These are phyloP conservation scores for Stomorhina lunata DNA, from an alignment of 2,888 invertebrate species.

Conservation along the genomic window DNA sequence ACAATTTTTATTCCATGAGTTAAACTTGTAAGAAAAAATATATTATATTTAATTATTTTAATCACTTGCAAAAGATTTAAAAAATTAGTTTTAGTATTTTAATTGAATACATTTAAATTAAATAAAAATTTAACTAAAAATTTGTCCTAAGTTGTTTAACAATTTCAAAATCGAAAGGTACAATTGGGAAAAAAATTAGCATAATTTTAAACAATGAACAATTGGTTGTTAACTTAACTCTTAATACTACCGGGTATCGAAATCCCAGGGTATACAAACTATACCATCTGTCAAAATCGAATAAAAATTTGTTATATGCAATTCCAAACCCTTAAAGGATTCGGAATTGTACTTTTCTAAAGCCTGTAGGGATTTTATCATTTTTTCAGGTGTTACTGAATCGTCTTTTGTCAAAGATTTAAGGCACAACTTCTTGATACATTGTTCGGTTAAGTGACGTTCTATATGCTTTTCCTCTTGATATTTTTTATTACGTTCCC, in stretches of 20 bases:
- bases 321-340: conserved; percentile 82
- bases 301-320: conserved; percentile 94
- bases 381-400: conserved; percentile 92
- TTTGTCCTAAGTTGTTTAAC: too few relatives aligned
- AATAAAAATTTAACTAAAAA: too few relatives aligned
- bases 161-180: not conserved
- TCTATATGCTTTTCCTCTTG: conserved; percentile 90
- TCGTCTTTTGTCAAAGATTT: conserved; percentile 92
- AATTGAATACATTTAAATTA: too few relatives aligned
- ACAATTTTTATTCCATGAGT: too few relatives aligned
- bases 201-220: not conserved
- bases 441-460: conserved; percentile 85
- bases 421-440: conserved; percentile 85
- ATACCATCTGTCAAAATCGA: conserved; percentile 94
- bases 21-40: too few relatives aligned
- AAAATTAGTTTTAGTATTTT: too few relatives aligned
- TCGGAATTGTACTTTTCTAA: conserved; percentile 82
- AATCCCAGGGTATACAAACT: conserved; percentile 96
- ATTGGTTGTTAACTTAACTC: not conserved
- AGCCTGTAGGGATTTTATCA: conserved; percentile 91
- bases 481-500: conserved; percentile 81
- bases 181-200: not conserved
- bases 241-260: conserved; percentile 68
- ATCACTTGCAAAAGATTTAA: too few relatives aligned
- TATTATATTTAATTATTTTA: too few relatives aligned